phyloP scores from a whole-genome alignment of 2,113 vertebrate species.

The Rhadina sibilatrix region DNA sequence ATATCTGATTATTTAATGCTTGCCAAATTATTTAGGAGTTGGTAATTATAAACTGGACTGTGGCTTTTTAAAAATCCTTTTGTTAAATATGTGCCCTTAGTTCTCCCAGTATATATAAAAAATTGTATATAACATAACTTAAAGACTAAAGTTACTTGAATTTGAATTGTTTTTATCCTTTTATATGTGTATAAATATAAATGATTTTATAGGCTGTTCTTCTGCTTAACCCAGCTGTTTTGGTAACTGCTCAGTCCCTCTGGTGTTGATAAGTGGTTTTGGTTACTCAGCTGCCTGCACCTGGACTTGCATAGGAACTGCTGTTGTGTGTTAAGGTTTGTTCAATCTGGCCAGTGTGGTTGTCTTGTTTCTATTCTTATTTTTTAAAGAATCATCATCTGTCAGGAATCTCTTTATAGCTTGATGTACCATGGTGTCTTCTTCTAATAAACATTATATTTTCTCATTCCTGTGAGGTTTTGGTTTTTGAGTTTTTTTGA shows the following conservation, averaged over 20 bases:
- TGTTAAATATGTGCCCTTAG: constrained; percentile 30
- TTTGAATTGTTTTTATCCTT: constrained; percentile 65
- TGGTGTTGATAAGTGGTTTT: background rate
- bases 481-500: background rate
- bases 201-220: constrained; percentile 48
- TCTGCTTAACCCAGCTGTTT: constrained; percentile 50
- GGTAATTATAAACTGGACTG: background rate
- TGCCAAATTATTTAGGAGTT: constrained; percentile 64
- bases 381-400: constrained; percentile 47
- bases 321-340: constrained; percentile 56
- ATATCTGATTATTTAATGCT: constrained; percentile 55
- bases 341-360: background rate
- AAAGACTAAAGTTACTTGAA: constrained; percentile 72
- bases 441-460: constrained; percentile 76
- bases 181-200: constrained; percentile 44
- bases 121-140: constrained; percentile 64
- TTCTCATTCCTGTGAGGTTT: constrained; percentile 65
- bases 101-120: background rate
- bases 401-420: constrained; percentile 33
- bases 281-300: constrained; percentile 48
- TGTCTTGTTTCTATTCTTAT: background rate
- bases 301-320: constrained; percentile 36
- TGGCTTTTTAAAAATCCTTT: constrained; percentile 4
- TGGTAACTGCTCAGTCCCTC: constrained; percentile 15
- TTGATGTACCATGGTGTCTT: constrained; percentile 44